Percentiles rank a stretch among this genome's conserved stretches.
Conservation (phyloP, 2,113 vertebrate genomes). For the Ceyx cyanopectus region DNA sequence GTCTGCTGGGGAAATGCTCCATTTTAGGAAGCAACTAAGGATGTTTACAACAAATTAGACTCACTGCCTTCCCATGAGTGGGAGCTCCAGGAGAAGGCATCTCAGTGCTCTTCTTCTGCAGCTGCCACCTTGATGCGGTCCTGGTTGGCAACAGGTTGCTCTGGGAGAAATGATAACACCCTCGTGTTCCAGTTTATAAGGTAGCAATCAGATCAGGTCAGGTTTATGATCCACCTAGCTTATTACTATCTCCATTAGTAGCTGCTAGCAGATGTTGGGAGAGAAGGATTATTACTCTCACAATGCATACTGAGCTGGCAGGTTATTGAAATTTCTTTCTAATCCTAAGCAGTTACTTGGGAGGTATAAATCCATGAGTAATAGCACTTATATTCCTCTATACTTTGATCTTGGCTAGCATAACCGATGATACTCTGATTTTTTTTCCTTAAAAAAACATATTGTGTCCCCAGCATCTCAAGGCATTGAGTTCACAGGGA, state of each 20-base stretch:
- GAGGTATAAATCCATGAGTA: slow-evolving; percentile 55
- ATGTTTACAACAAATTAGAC: neutral
- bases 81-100: neutral
- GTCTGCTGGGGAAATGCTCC: neutral
- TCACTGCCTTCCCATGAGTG: neutral
- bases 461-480: neutral
- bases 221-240: slow-evolving; percentile 64
- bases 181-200: slow-evolving; percentile 16
- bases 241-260: slow-evolving; percentile 64
- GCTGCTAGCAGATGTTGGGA: slow-evolving; percentile 57
- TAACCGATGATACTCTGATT: slow-evolving; percentile 13
- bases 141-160: neutral
- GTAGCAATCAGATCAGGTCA: slow-evolving; percentile 41
- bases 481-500: neutral
- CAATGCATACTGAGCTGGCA: slow-evolving; percentile 37
- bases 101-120: neutral
- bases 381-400: slow-evolving; percentile 47
- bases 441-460: slow-evolving; percentile 9
- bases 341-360: slow-evolving; percentile 58
- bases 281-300: slow-evolving; percentile 63
- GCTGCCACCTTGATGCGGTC: rapidly evolving
- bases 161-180: neutral
- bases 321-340: slow-evolving; percentile 67
- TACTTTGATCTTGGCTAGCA: slow-evolving; percentile 53
- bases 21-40: neutral